Evolutionary conservation across 2,888 invertebrate species (phyloP), one percentile per base, ranked within the genome.

Genomic region (Cosmia trapezina): DNA sequence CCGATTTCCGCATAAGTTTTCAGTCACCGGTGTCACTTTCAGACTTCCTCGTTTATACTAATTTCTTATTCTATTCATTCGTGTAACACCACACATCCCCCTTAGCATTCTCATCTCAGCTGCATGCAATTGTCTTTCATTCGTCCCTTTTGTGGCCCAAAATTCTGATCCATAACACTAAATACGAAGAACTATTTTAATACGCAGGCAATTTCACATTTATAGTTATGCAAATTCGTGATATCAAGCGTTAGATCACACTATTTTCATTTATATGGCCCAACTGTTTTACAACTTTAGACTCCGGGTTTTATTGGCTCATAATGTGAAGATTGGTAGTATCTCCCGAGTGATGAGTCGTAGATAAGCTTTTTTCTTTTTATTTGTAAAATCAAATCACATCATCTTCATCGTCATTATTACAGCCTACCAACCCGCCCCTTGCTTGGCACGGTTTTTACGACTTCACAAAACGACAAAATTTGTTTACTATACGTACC

Each of bases 181-280:
- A n/a, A 51, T 51, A 51, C 4, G 61, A 61, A 12, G 28, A 60
- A 4, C 9, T 51, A 17, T 6, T 37, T 54, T 22, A 22, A 3
- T 12, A 53, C 11, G 33, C 14, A 53, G 67, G 67, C 43, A 33
- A 74, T 62, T 54, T 41, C 41, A 28, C 51, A 41, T 71, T 73
- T 47, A 73, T 47, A 54, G 72, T 62, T 73, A 73, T 73, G 72
- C 54, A 73, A 74, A 74, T 73, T 41, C 14, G 33, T 33, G 56
- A 33, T 49, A 73, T 33, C 64, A 43, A 49, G 73, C 33, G 54
- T 59, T 28, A 59, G 51, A 76, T 76, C 37, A 45, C 43, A 66
- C 66, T 66, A 73, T 54, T 66, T 74, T 76, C 68, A 47, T 67
- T 67, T 67, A 76, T 59, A 74, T 60, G 47, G 47, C 77, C 53